Conservation (phyloP, 2,888 invertebrate species). For the Epistrophe eligans region DNA sequence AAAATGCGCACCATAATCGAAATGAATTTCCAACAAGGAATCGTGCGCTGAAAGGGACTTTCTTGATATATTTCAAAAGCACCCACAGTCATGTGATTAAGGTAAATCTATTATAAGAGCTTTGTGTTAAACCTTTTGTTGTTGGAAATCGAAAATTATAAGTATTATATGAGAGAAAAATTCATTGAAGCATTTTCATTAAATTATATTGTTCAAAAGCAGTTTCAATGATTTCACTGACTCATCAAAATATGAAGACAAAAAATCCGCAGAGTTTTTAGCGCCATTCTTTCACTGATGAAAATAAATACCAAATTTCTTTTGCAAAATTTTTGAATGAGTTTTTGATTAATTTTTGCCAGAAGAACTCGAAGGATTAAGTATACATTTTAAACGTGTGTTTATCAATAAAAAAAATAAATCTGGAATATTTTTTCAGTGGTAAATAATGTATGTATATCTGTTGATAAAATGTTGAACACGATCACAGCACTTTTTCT, state of each 20-base stretch:
- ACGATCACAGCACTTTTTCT: too few species aligned
- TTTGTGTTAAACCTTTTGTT: conserved; percentile 22
- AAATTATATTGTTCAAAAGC: conserved; percentile 28
- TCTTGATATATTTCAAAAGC: conserved; percentile 12
- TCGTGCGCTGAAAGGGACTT: conserved; percentile 37
- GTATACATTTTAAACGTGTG: not conserved
- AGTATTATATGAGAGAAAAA: not conserved
- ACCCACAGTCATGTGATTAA: conserved; percentile 58
- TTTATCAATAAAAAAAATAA: too few species aligned
- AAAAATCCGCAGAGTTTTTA: not conserved
- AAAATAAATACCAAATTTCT: not conserved
- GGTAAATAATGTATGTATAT: not conserved
- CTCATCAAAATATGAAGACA: conserved; percentile 8
- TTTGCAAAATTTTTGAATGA: not conserved
- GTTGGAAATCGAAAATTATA: conserved; percentile 13
- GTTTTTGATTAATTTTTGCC: not conserved
- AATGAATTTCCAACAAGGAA: conserved; percentile 48
- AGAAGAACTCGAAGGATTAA: not conserved
- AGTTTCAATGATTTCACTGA: not conserved
- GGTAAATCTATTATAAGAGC: conserved; percentile 41
- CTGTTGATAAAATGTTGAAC: not conserved
- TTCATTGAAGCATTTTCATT: conserved; percentile 7
- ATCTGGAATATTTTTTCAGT: not conserved
- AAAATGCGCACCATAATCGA: conserved; percentile 39
- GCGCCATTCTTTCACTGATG: not conserved